These are phyloP conservation scores for Chrysolina haemoptera DNA, from an alignment of 2,888 invertebrate genomes.

Conservation along the genomic window DNA sequence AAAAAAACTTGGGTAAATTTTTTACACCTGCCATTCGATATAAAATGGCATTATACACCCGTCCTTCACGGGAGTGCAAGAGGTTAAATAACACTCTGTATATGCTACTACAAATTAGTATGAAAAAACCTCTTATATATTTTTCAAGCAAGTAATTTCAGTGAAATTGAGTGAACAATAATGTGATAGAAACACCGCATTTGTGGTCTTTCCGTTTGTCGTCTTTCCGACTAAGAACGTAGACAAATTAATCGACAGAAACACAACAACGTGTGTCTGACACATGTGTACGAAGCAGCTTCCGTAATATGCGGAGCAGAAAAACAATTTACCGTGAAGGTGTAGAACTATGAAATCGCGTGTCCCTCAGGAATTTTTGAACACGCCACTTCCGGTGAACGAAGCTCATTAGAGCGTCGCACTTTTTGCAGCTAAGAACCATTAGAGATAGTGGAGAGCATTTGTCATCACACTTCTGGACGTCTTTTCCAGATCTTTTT, in stretches of 20 bases:
- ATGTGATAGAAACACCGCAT: constrained; percentile 7
- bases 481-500: constrained; percentile 35
- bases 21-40: too few relatives aligned
- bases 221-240: constrained; percentile 14
- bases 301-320: constrained; percentile 19
- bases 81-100: too few relatives aligned
- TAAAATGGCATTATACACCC: background rate
- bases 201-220: constrained; percentile 1
- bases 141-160: too few relatives aligned
- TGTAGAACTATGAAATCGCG: constrained; percentile 37
- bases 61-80: too few relatives aligned
- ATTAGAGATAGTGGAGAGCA: constrained; percentile 46
- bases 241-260: constrained; percentile 24
- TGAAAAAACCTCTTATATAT: too few relatives aligned
- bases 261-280: constrained; percentile 16
- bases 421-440: constrained; percentile 41
- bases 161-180: background rate
- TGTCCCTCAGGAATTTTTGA: constrained; percentile 40
- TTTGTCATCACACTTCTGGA: constrained; percentile 43
- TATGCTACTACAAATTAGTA: background rate
- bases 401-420: constrained; percentile 43
- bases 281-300: constrained; percentile 19
- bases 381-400: constrained; percentile 43
- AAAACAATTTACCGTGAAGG: constrained; percentile 38
- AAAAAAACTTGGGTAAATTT: too few relatives aligned